Percentiles rank a stretch among this genome's conserved stretches.
These are phyloP conservation scores for Microctonus aethiopoides DNA, from an alignment of 2,888 invertebrate species.

Conservation along the genomic window DNA sequence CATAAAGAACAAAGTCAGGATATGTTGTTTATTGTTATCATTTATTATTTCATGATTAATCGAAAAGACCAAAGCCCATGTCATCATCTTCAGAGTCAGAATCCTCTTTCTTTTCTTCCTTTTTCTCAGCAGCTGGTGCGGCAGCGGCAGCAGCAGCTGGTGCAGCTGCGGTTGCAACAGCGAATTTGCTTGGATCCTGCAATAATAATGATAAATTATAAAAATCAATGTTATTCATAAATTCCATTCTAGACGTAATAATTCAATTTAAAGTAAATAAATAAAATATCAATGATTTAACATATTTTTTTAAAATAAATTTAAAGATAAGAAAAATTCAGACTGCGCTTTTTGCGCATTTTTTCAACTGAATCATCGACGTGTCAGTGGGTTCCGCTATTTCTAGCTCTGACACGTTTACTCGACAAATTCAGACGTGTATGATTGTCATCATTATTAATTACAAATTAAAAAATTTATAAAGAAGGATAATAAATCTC, in stretches of 20 bases:
- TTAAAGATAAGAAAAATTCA: constrained; percentile 42
- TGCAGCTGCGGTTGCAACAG: constrained; percentile 74
- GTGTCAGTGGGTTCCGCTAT: constrained; percentile 68
- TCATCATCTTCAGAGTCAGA: constrained; percentile 90
- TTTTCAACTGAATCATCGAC: constrained; percentile 52
- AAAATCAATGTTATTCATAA: neutral
- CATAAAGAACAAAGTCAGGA: constrained; percentile 25
- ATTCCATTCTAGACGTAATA: neutral
- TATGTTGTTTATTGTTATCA: constrained; percentile 20
- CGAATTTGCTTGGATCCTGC: constrained; percentile 96
- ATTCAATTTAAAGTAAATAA: neutral
- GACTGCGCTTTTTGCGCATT: constrained; percentile 51
- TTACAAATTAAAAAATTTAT: neutral
- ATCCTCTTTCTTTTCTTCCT: constrained; percentile 77
- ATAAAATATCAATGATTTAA: neutral
- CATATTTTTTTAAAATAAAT: neutral
- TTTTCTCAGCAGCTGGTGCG: constrained; percentile 82
- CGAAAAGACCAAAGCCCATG: constrained; percentile 97
- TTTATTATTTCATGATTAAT: too few relatives aligned
- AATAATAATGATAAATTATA: constrained; percentile 52
- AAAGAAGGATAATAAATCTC: constrained; percentile 2
- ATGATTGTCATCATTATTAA: constrained; percentile 56
- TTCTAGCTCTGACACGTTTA: constrained; percentile 64
- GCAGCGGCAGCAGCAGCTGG: constrained; percentile 67
- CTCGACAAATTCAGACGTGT: constrained; percentile 55